A percentile compares a stretch with the other conserved stretches of the same genome.
These are phyloP conservation scores for Branchinecta lindahli DNA, from an alignment of 1,140 invertebrate genomes.

Conservation along the genomic window DNA sequence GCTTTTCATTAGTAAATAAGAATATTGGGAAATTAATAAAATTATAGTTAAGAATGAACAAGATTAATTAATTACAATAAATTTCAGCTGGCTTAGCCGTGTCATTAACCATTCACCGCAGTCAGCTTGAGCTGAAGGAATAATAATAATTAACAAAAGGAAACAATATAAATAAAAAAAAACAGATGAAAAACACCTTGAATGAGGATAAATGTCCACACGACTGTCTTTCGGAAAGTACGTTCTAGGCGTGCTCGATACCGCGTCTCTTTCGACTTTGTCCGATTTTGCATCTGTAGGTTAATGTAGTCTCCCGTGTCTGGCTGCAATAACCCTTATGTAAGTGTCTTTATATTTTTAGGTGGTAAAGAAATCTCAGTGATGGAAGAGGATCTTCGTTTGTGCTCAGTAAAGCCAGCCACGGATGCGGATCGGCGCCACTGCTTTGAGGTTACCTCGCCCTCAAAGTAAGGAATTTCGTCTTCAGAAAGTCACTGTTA, in stretches of 20 bases:
- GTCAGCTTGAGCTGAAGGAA: neutral
- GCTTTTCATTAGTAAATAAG: no score
- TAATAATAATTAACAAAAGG: neutral
- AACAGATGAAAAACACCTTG: neutral
- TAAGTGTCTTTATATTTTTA: constrained; percentile 13
- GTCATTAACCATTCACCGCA: neutral
- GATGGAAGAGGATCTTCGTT: constrained; percentile 88
- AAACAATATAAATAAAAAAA: neutral
- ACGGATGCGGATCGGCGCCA: constrained; percentile 72
- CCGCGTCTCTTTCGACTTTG: no score
- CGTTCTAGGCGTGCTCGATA: no score
- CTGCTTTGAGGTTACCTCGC: constrained; percentile 92
- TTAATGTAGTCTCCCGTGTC: no score
- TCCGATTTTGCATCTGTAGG: no score
- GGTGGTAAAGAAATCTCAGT: constrained; percentile 61
- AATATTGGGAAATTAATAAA: no score
- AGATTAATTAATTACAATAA: no score
- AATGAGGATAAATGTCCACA: no score
- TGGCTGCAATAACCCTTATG: no score
- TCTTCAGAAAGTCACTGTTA: neutral
- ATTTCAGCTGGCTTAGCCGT: no score
- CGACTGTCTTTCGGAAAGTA: no score
- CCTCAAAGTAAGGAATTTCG: constrained; percentile 56
- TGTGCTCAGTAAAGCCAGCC: constrained; percentile 81
- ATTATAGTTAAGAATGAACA: no score